Evolutionary conservation across 1,140 invertebrate genomes (phyloP).

Genomic region (Drosophila paulistorum): DNA sequence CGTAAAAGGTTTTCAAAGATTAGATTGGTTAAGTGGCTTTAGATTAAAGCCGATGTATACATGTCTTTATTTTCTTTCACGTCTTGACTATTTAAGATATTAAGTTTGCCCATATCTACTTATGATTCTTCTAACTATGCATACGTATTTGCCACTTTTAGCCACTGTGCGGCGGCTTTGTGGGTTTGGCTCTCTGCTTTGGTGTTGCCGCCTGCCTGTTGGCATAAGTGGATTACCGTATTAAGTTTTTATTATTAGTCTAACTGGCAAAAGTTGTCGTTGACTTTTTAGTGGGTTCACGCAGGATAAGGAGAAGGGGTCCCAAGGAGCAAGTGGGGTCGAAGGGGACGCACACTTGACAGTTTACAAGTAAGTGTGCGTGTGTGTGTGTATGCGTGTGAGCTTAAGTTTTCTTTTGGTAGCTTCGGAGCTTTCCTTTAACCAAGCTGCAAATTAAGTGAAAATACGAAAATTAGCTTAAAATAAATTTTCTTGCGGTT

Average conservation of each 20-base stretch:
- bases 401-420: slow-evolving; percentile 31
- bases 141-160: neutral
- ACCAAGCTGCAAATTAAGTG: slow-evolving; percentile 71
- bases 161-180: slow-evolving; percentile 28
- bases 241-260: slow-evolving; percentile 81
- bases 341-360: slow-evolving; percentile 30
- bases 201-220: slow-evolving; percentile 31
- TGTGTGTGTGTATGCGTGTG: slow-evolving; percentile 28
- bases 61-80: too few relatives aligned
- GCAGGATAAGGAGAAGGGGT: slow-evolving; percentile 15
- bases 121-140: neutral
- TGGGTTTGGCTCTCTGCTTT: slow-evolving; percentile 31
- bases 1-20: too few relatives aligned
- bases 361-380: slow-evolving; percentile 40
- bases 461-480: slow-evolving; percentile 80
- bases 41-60: too few relatives aligned
- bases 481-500: slow-evolving; percentile 68
- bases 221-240: slow-evolving; percentile 79
- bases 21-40: too few relatives aligned
- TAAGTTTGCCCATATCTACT: neutral
- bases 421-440: slow-evolving; percentile 7
- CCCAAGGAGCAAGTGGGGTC: slow-evolving; percentile 13
- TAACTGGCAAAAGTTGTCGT: slow-evolving; percentile 63
- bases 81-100: neutral
- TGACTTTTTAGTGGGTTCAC: slow-evolving; percentile 59